Base-by-base conservation (phyloP, 2,888 invertebrate species). In the Aproaerema taeniolella region DNA sequence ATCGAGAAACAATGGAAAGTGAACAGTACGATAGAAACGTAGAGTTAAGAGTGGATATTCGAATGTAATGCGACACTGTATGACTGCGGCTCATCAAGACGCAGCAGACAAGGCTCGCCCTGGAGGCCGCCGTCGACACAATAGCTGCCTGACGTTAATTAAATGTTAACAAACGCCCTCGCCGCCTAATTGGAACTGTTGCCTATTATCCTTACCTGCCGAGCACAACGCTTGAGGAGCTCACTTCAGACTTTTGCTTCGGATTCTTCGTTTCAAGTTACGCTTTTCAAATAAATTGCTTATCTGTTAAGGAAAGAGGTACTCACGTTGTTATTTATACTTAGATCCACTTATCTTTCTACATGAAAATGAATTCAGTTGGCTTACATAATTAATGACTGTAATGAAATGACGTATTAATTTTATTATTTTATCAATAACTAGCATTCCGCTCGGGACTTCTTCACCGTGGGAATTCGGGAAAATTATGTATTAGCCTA, bases 121-220 rank as follows among this genome's bases (percentile, higher is more conserved):
- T 65, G 64, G 64, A 75, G 75, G 64, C 68, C 66, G 66, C 61
- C 64, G 66, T 66, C 74, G 63, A 77, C 78, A 83, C 85, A 85
- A 85, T 83, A 66, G 74, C 76, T 74, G 67, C 68, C 73, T 78
- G 75, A 77, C 82, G 80, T 82, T 86, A 86, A 85, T 86, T 83
- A 86, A 86, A 85, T 86, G 85, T 82, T 86, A 85, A 86, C 85
- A 86, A 86, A 86, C 85, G 82, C 83, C 80, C 83, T 85, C 73
- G 77, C 75, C 80, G 79, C 72, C 82, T 86, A 86, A 86, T 86
- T 86, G 85, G 85, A 80, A 81, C 81, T 82, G 85, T 82, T 81
- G 82, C 81, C 83, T 83, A 78, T 85, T 86, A 85, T 82, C 81
- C 83, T 82, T 82, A 75, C 79, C 78, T 82, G 76, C 72, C 73